Percentiles rank a stretch among this genome's conserved stretches.
These are phyloP conservation scores for Drosophila grimshawi DNA, from an alignment of 1,140 invertebrate genomes.

Conservation along the genomic window DNA sequence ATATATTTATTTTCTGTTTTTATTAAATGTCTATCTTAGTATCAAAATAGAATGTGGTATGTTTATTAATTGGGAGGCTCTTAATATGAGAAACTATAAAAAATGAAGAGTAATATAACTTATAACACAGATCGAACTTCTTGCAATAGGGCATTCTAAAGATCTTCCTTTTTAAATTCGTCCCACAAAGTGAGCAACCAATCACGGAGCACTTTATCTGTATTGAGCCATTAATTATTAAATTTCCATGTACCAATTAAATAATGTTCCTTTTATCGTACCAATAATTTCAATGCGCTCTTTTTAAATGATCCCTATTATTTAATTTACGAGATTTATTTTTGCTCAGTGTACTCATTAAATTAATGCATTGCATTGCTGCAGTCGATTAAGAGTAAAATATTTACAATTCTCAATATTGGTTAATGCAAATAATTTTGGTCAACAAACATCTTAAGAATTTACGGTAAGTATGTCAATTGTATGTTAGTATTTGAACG, in stretches of 20 bases:
- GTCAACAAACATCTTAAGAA: slow-evolving; percentile 16
- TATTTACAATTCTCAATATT: neutral
- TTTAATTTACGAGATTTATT: slow-evolving; percentile 53
- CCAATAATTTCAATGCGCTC: slow-evolving; percentile 48
- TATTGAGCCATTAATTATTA: slow-evolving; percentile 57
- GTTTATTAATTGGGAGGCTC: no score
- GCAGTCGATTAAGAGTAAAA: no score
- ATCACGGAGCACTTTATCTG: slow-evolving; percentile 9
- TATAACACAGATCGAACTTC: neutral
- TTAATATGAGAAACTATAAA: no score
- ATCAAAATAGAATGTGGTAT: no score
- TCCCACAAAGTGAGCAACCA: neutral
- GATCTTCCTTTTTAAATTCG: neutral
- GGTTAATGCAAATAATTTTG: slow-evolving; percentile 20
- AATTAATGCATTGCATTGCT: slow-evolving; percentile 30
- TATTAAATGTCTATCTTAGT: no score
- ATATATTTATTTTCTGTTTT: no score
- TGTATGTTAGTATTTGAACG: no score
- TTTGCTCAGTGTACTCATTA: slow-evolving; percentile 39
- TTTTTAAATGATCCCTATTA: slow-evolving; percentile 49
- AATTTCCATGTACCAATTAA: slow-evolving; percentile 45
- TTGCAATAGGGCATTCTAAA: neutral
- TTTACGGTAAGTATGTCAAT: slow-evolving; percentile 30
- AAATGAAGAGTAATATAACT: no score
- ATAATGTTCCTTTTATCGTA: slow-evolving; percentile 51